Evolutionary conservation across 1,140 invertebrate genomes (phyloP).

Genomic region (Tetramorium alpestre): DNA sequence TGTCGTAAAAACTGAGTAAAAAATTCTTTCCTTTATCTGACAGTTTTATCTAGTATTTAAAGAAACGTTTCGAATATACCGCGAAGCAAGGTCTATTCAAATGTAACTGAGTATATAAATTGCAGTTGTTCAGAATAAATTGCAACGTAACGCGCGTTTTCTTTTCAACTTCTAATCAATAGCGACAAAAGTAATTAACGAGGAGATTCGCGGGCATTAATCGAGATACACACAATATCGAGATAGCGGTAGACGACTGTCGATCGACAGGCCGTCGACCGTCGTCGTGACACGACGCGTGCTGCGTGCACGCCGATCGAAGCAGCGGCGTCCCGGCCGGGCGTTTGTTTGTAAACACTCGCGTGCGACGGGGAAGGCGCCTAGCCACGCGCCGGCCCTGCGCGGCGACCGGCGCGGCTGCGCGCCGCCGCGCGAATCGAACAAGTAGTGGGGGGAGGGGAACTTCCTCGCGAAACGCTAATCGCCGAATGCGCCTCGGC

Average conservation of each 20-base stretch:
- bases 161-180: background rate
- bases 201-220: background rate
- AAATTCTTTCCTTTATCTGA: background rate
- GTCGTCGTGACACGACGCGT: background rate
- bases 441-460: slow-evolving; percentile 77
- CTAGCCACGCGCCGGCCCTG: slow-evolving; percentile 70
- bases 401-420: slow-evolving; percentile 64
- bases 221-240: background rate
- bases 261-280: too few relatives aligned
- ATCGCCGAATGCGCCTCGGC: slow-evolving; percentile 73
- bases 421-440: slow-evolving; percentile 74
- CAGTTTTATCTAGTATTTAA: background rate
- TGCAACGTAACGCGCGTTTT: background rate
- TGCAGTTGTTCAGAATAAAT: background rate
- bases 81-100: background rate
- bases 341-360: slow-evolving; percentile 71
- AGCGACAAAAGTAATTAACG: background rate
- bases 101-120: background rate
- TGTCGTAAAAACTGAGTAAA: background rate
- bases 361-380: slow-evolving; percentile 2
- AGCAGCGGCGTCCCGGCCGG: slow-evolving; percentile 29
- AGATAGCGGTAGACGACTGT: background rate
- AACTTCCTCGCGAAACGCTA: slow-evolving; percentile 74
- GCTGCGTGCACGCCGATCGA: background rate
- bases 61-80: background rate